phyloP scores from a whole-genome alignment of 2,888 invertebrate species.

The Dinocampus coccinellae region DNA sequence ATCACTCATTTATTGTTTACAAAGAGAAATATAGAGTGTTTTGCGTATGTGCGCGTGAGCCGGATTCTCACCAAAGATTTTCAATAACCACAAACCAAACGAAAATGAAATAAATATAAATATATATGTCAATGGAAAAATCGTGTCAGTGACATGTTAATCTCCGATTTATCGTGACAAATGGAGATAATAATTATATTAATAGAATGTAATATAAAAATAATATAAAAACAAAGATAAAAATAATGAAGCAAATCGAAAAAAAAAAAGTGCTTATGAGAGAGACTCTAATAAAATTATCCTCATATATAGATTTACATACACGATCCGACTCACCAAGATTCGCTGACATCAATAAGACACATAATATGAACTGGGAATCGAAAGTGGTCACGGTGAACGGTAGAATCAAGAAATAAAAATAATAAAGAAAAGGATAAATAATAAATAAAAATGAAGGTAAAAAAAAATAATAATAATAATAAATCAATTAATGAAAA shows the following conservation, averaged over 20 bases:
- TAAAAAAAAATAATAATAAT: neutral
- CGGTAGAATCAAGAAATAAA: constrained; percentile 36
- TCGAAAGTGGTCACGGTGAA: constrained; percentile 34
- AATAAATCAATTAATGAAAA: constrained; percentile 7
- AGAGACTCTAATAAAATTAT: constrained; percentile 49
- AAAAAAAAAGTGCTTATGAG: constrained; percentile 37
- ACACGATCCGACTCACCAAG: constrained; percentile 46
- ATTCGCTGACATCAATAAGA: constrained; percentile 39
- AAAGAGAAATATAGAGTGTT: neutral
- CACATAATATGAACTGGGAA: constrained; percentile 31
- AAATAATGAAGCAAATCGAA: constrained; percentile 23
- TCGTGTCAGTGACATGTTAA: constrained; percentile 34
- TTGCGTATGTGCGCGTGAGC: constrained; percentile 24
- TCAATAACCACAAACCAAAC: neutral
- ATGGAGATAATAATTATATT: constrained; percentile 21
- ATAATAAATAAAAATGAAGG: neutral
- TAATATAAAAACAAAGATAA: neutral
- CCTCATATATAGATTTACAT: constrained; percentile 43
- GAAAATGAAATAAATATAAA: constrained; percentile 4
- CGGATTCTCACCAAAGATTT: constrained; percentile 35
- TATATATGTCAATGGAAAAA: constrained; percentile 9
- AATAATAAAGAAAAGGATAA: neutral
- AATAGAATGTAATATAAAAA: constrained; percentile 19
- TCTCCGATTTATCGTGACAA: constrained; percentile 19
- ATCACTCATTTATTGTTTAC: constrained; percentile 2